phyloP scores from a whole-genome alignment of 2,113 vertebrate genomes.

The Lucifuga dentata region DNA sequence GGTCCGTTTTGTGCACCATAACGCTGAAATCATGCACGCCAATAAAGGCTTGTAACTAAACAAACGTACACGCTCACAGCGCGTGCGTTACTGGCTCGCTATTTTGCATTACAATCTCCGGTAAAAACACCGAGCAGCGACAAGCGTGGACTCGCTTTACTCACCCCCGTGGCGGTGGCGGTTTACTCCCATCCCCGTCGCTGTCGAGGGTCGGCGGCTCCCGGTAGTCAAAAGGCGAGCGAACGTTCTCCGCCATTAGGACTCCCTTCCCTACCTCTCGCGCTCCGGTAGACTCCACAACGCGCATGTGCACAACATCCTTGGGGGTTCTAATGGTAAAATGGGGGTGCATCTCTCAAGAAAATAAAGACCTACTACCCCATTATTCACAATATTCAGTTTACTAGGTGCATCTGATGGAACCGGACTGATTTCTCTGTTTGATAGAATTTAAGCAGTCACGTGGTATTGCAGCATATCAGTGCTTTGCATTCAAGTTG shows the following conservation, averaged over 20 bases:
- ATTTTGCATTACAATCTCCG: slow-evolving; percentile 16
- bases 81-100: slow-evolving; percentile 46
- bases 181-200: slow-evolving; percentile 85
- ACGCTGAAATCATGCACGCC: slow-evolving; percentile 51
- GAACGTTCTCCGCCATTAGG: slow-evolving; percentile 87
- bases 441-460: too few relatives aligned
- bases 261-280: slow-evolving; percentile 76
- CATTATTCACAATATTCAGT: background rate
- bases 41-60: slow-evolving; percentile 58
- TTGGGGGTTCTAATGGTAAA: slow-evolving; percentile 66
- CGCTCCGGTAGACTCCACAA: slow-evolving; percentile 67
- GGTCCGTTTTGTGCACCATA: slow-evolving; percentile 46
- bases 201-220: slow-evolving; percentile 87
- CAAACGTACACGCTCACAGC: slow-evolving; percentile 53
- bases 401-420: too few relatives aligned
- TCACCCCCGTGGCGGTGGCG: slow-evolving; percentile 81
- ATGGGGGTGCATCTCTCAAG: slow-evolving; percentile 64
- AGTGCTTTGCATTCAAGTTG: background rate
- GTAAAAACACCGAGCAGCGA: background rate
- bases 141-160: slow-evolving; percentile 29
- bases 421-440: too few relatives aligned
- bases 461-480: background rate
- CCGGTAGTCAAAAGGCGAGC: slow-evolving; percentile 87
- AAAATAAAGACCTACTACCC: background rate
- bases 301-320: slow-evolving; percentile 80